Evolutionary conservation across 2,797 vertebrate species (phyloP).

Genomic region (Rousettus madagascariensis): DNA sequence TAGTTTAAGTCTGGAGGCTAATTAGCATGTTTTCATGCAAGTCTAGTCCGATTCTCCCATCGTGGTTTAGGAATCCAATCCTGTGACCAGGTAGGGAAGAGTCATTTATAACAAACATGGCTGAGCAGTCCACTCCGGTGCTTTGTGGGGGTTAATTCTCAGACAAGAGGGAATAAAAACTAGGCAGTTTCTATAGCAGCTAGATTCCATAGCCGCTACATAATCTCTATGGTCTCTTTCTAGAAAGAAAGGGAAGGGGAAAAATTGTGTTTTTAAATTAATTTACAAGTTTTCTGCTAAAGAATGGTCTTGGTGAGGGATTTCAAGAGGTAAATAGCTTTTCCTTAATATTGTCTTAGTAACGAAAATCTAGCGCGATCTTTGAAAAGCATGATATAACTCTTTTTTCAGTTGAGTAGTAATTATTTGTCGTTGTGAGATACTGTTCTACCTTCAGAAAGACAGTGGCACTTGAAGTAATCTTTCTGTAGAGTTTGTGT

Average conservation of each 20-base stretch:
- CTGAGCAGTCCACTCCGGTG: neutral
- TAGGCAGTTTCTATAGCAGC: neutral
- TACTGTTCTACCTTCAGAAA: neutral
- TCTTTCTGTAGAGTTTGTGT: neutral
- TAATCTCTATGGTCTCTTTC: neutral
- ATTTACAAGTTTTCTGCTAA: neutral
- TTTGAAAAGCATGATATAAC: slow-evolving; percentile 24
- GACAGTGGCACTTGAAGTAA: neutral
- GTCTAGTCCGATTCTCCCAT: neutral
- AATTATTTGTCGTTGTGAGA: slow-evolving; percentile 2
- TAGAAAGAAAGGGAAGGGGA: neutral
- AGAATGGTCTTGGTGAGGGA: neutral
- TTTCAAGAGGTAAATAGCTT: neutral
- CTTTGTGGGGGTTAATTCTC: neutral
- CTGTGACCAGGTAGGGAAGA: neutral
- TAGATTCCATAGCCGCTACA: neutral
- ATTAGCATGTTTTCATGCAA: neutral
- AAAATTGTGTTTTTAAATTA: neutral
- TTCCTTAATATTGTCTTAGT: neutral
- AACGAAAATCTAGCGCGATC: neutral
- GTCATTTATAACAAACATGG: neutral
- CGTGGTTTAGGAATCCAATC: neutral
- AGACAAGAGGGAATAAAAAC: neutral
- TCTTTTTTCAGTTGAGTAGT: neutral
- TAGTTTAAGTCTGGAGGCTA: neutral